These are phyloP conservation scores for Tetrao urogallus DNA, from an alignment of 2,113 vertebrate genomes.

Conservation along the genomic window DNA sequence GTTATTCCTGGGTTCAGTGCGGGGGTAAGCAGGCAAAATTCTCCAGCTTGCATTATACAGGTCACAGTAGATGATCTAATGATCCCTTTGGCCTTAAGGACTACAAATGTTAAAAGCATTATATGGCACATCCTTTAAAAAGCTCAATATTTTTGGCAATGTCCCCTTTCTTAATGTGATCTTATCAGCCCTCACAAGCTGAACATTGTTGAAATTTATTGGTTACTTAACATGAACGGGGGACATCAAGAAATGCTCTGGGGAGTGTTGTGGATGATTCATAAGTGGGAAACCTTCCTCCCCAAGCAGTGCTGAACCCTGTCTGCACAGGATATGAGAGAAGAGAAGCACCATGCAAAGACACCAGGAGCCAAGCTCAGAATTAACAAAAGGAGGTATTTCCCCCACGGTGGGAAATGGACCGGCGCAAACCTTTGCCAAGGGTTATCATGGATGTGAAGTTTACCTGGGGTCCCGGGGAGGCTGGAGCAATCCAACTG, in stretches of 20 bases:
- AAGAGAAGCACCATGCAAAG: neutral
- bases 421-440: neutral
- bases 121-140: constrained; percentile 51
- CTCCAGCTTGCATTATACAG: neutral
- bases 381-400: neutral
- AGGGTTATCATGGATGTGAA: neutral
- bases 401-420: rapidly evolving
- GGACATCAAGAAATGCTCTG: constrained; percentile 40
- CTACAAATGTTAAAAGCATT: constrained; percentile 61
- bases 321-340: neutral
- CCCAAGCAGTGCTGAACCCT: neutral
- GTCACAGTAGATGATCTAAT: constrained; percentile 59
- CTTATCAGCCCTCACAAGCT: constrained; percentile 56
- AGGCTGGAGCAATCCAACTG: neutral
- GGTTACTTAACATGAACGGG: neutral
- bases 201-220: constrained; percentile 24
- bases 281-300: constrained; percentile 53
- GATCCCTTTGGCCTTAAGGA: constrained; percentile 47
- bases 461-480: neutral
- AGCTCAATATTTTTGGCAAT: constrained; percentile 50
- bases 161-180: constrained; percentile 52
- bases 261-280: constrained; percentile 35
- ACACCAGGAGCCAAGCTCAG: neutral
- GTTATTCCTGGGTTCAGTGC: neutral
- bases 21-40: constrained; percentile 30